Percentiles rank a stretch among this genome's conserved stretches.
These are phyloP conservation scores for Vidua chalybeata DNA, from an alignment of 2,113 vertebrate genomes.

Conservation along the genomic window DNA sequence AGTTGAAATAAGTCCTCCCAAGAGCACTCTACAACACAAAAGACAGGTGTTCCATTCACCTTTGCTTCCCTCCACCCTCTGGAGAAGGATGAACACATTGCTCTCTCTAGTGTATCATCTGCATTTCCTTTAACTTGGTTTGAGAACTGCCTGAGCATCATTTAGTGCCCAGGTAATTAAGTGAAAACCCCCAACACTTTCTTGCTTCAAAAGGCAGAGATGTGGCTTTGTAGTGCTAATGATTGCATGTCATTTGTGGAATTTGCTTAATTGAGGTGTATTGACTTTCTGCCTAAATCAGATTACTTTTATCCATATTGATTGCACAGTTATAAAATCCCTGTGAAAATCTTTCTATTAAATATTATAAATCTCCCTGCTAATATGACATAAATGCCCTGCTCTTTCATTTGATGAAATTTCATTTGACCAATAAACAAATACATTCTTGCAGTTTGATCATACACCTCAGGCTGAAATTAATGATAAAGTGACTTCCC, in stretches of 20 bases:
- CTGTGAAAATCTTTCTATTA: background rate
- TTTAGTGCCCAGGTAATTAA: background rate
- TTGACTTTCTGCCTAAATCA: constrained; percentile 44
- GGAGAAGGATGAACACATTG: background rate
- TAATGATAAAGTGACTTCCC: background rate
- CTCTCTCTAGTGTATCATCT: background rate
- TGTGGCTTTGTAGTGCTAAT: background rate
- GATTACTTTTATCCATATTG: constrained; percentile 10
- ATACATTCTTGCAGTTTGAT: background rate
- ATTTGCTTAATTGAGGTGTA: background rate
- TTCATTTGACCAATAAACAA: background rate
- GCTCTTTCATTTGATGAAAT: background rate
- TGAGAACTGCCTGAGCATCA: background rate
- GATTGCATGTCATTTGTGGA: background rate
- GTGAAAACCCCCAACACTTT: background rate
- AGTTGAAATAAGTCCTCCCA: accelerated
- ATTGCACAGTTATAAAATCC: background rate
- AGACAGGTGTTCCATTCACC: background rate
- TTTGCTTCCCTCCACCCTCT: background rate
- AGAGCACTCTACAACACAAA: background rate
- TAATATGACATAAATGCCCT: background rate
- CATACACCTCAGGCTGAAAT: background rate
- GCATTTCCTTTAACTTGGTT: background rate
- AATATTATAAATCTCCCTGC: background rate
- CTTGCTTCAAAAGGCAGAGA: background rate